Evolutionary conservation across 1,140 invertebrate species (phyloP).

Genomic region (Panulirus ornatus): DNA sequence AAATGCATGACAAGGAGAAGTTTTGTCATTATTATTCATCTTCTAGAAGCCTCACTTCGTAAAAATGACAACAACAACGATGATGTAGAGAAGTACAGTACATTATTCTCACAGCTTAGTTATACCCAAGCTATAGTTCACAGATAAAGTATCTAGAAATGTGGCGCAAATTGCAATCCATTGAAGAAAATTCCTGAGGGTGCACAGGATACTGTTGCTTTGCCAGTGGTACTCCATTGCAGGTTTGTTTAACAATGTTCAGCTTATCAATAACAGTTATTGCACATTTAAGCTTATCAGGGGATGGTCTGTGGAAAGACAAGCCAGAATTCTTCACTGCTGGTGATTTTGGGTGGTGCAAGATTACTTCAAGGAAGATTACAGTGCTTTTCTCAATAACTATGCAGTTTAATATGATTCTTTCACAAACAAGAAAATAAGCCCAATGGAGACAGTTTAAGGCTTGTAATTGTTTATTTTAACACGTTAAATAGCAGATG

Average conservation of each 20-base stretch:
- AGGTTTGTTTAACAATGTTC: conserved; percentile 57
- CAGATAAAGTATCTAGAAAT: conserved; percentile 64
- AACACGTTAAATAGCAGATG: conserved; percentile 46
- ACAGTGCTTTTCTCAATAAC: not conserved
- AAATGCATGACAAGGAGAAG: conserved; percentile 60
- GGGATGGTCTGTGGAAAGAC: conserved; percentile 59
- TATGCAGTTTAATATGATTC: not conserved
- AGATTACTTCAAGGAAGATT: conserved; percentile 16
- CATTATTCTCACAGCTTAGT: conserved; percentile 64
- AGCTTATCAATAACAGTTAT: conserved; percentile 68
- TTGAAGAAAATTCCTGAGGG: conserved; percentile 72
- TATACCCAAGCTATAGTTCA: conserved; percentile 68
- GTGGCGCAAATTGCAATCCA: conserved; percentile 68
- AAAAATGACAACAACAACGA: conserved; percentile 70
- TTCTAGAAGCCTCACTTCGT: conserved; percentile 68
- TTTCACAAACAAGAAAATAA: not conserved
- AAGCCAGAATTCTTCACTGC: conserved; percentile 57
- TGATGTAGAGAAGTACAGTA: conserved; percentile 57
- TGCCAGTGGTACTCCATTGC: conserved; percentile 70
- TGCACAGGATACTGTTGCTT: conserved; percentile 72
- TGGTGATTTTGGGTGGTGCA: conserved; percentile 64
- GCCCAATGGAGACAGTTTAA: conserved; percentile 7
- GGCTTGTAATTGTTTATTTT: conserved; percentile 41
- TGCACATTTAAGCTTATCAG: conserved; percentile 68
- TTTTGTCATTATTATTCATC: conserved; percentile 67